Conservation (phyloP, 2,888 invertebrate species). For the Elaeidobius kamerunicus region DNA sequence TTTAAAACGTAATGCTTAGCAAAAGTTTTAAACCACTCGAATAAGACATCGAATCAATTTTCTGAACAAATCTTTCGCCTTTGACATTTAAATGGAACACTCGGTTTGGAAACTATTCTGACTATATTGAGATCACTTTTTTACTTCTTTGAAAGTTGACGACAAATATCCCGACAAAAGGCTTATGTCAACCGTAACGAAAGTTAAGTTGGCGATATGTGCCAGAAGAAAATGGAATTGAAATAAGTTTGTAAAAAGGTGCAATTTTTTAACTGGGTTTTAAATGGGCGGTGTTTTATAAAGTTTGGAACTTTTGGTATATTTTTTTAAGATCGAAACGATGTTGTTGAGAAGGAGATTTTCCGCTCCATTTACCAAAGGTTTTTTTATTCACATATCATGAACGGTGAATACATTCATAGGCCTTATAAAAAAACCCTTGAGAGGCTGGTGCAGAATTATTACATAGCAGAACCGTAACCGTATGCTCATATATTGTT, state of each 20-base stretch:
- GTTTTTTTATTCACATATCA: too few relatives aligned
- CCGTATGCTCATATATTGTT: not conserved
- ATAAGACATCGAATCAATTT: conserved; percentile 3
- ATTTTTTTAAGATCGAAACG: too few relatives aligned
- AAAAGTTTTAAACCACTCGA: too few relatives aligned
- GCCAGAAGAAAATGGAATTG: conserved; percentile 21
- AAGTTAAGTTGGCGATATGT: conserved; percentile 26
- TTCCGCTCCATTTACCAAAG: too few relatives aligned
- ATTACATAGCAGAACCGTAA: not conserved
- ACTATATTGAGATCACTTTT: conserved; percentile 41
- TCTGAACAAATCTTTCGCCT: conserved; percentile 14
- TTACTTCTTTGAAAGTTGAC: conserved; percentile 32
- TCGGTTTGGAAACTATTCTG: conserved; percentile 39
- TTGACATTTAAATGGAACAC: conserved; percentile 27
- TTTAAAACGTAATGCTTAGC: too few relatives aligned
- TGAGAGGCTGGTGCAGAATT: not conserved
- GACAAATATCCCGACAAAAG: conserved; percentile 25
- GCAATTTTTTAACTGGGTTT: conserved; percentile 17
- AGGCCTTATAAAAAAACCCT: conserved; percentile 1
- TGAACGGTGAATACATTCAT: not conserved
- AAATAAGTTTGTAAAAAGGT: conserved; percentile 20
- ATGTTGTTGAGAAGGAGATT: too few relatives aligned
- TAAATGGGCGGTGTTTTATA: not conserved
- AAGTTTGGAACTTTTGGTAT: too few relatives aligned
- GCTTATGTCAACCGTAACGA: conserved; percentile 22